Evolutionary conservation across 2,797 vertebrate genomes (phyloP).

Genomic region (Pithecia hirsuta): DNA sequence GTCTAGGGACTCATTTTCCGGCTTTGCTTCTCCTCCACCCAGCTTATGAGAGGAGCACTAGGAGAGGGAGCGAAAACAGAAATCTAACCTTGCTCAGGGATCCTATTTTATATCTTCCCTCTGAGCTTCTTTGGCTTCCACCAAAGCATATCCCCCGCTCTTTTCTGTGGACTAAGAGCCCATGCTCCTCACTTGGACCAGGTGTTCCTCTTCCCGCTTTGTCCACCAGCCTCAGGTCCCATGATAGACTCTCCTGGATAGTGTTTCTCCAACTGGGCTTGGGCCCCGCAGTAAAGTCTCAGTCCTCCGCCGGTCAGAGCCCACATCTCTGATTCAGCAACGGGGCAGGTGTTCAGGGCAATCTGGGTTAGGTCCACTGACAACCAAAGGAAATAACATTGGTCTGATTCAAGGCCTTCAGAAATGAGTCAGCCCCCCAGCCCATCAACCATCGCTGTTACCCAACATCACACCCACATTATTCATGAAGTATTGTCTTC

Average conservation of each 20-base stretch:
- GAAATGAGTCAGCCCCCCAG: conserved; percentile 58
- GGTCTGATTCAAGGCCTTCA: conserved; percentile 55
- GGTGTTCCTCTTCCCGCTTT: not conserved
- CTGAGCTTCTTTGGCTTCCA: not conserved
- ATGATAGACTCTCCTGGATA: not conserved
- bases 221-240: not conserved
- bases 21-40: not conserved
- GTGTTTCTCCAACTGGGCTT: not conserved
- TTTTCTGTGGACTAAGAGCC: not conserved
- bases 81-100: not conserved
- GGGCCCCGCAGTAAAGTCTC: not conserved
- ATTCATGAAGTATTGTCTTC: conserved; percentile 23
- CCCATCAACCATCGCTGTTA: not conserved
- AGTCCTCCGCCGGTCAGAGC: not conserved
- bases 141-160: not conserved
- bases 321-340: conserved; percentile 23
- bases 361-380: not conserved
- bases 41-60: not conserved
- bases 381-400: conserved; percentile 66
- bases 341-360: conserved; percentile 40
- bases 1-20: not conserved
- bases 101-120: not conserved
- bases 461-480: not conserved
- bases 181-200: not conserved
- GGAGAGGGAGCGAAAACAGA: not conserved